A percentile compares a stretch with the other conserved stretches of the same genome.
Conservation (phyloP, 2,888 invertebrate species). For the Abrostola triplasia region DNA sequence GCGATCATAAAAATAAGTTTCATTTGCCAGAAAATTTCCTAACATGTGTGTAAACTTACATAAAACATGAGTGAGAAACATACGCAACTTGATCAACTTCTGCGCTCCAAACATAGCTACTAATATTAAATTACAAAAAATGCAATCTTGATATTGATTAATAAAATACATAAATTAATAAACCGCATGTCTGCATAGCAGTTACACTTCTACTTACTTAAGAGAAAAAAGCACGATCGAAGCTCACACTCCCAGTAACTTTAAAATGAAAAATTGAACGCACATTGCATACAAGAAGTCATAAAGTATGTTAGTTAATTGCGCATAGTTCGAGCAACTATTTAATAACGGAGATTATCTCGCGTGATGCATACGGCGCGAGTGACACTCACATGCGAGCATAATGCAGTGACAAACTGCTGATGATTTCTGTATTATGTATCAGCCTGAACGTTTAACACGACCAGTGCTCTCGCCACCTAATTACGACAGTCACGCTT, state of each 20-base stretch:
- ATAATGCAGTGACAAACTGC: conserved; percentile 57
- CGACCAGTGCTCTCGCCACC: conserved; percentile 75
- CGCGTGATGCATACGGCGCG: conserved; percentile 49
- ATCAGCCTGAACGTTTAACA: conserved; percentile 56
- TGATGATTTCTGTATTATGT: conserved; percentile 57
- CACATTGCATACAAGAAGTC: conserved; percentile 38
- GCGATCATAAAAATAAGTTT: conserved; percentile 9
- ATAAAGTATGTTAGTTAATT: conserved; percentile 52
- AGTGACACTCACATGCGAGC: conserved; percentile 49
- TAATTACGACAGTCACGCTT: conserved; percentile 87
- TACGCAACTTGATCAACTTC: conserved; percentile 7
- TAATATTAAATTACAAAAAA: conserved; percentile 40
- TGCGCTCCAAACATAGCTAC: conserved; percentile 35
- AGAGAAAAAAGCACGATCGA: conserved; percentile 27
- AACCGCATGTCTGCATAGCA: conserved; percentile 41
- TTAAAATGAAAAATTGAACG: conserved; percentile 33
- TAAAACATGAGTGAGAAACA: conserved; percentile 14
- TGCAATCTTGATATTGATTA: conserved; percentile 26
- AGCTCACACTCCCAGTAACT: conserved; percentile 27
- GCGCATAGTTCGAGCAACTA: conserved; percentile 48
- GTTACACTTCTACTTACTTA: conserved; percentile 18
- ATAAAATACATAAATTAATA: conserved; percentile 51
- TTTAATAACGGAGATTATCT: conserved; percentile 58
- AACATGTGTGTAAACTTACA: conserved; percentile 17
- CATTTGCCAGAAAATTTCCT: neutral